Evolutionary conservation across 2,888 invertebrate genomes (phyloP).

Genomic region (Parnassius mnemosyne): DNA sequence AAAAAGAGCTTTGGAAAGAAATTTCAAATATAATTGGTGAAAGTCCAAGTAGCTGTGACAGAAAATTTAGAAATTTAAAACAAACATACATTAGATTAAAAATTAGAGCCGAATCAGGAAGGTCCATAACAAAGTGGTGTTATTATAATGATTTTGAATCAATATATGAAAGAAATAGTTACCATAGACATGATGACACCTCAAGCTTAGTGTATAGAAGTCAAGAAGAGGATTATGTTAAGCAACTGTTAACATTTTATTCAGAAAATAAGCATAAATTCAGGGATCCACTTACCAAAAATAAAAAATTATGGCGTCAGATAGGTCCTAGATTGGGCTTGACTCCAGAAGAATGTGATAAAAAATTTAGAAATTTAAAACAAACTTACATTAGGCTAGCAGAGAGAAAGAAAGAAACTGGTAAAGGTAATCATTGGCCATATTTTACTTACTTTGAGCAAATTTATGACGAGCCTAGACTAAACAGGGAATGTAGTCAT

Average conservation of each 20-base stretch:
- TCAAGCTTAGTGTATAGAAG: constrained; percentile 35
- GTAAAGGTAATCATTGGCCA: constrained; percentile 60
- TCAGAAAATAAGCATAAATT: constrained; percentile 64
- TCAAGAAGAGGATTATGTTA: constrained; percentile 58
- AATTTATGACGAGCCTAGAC: constrained; percentile 52
- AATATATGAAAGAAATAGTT: constrained; percentile 46
- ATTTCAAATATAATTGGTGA: constrained; percentile 57
- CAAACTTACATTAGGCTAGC: constrained; percentile 65
- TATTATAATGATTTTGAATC: constrained; percentile 66
- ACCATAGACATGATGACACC: constrained; percentile 32
- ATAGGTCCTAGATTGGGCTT: constrained; percentile 56
- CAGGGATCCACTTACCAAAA: constrained; percentile 58
- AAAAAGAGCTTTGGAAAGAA: constrained; percentile 70
- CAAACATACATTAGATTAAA: constrained; percentile 66
- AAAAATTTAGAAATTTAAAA: constrained; percentile 69
- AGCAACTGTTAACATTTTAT: constrained; percentile 60
- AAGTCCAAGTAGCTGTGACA: constrained; percentile 57
- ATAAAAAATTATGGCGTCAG: constrained; percentile 59
- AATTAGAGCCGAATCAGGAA: constrained; percentile 50
- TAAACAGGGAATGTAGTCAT: constrained; percentile 29
- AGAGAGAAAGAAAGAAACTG: constrained; percentile 53
- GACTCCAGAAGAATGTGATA: constrained; percentile 64
- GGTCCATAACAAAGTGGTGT: constrained; percentile 60
- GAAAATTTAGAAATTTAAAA: constrained; percentile 70
- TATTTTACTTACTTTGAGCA: constrained; percentile 65